Evolutionary conservation across 2,888 invertebrate genomes (phyloP).

Genomic region (Drosophila demipolita): DNA sequence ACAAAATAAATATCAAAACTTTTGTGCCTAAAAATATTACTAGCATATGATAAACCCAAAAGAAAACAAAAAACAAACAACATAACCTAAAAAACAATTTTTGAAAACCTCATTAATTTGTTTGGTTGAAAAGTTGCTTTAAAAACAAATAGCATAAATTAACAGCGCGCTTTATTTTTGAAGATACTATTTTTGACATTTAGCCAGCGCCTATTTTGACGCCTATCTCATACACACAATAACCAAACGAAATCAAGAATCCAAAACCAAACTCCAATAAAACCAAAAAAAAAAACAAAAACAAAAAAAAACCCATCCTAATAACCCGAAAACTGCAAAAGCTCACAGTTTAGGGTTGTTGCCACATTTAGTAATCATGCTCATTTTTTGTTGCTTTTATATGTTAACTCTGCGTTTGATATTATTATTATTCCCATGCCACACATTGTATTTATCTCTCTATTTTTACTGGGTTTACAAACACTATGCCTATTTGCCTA

Average conservation of each 20-base stretch:
- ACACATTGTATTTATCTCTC: conserved; percentile 31
- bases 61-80: conserved; percentile 45
- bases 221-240: conserved; percentile 69
- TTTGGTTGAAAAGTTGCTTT: conserved; percentile 65
- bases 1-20: conserved; percentile 62
- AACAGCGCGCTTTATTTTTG: conserved; percentile 58
- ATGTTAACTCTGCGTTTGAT: conserved; percentile 59
- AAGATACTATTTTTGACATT: conserved; percentile 40
- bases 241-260: conserved; percentile 63
- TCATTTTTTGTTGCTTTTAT: conserved; percentile 66
- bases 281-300: background rate
- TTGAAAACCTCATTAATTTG: conserved; percentile 51
- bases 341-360: conserved; percentile 27
- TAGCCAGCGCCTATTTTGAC: conserved; percentile 55
- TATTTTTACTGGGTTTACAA: conserved; percentile 18
- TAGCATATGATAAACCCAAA: conserved; percentile 65
- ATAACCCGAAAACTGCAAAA: conserved; percentile 25
- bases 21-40: conserved; percentile 72
- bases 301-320: conserved; percentile 26
- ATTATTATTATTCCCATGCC: conserved; percentile 15
- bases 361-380: conserved; percentile 53
- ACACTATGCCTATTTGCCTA: conserved; percentile 23
- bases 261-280: conserved; percentile 7
- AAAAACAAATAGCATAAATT: conserved; percentile 43
- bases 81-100: conserved; percentile 47